Evolutionary conservation across 2,113 vertebrate species (phyloP).

Genomic region (Gobius niger): DNA sequence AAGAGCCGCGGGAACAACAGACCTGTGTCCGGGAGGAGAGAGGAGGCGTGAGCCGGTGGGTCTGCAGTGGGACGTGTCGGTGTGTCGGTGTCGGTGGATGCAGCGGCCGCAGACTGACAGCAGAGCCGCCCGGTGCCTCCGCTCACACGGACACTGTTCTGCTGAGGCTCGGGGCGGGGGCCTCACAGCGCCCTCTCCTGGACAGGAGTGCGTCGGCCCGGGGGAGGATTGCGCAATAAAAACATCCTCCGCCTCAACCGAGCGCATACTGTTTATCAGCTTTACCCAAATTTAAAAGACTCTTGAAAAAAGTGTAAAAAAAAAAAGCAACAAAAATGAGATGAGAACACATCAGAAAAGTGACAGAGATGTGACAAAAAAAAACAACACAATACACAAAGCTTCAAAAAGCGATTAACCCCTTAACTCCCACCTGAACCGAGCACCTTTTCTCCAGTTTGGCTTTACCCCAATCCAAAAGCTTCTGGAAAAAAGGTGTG

Average conservation of each 20-base stretch:
- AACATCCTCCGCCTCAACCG: neutral
- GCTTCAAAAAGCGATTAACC: no score
- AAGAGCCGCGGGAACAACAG: constrained; percentile 35
- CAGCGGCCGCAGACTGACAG: neutral
- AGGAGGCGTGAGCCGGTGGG: constrained; percentile 17
- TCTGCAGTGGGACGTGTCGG: neutral
- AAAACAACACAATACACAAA: no score
- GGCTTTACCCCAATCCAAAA: no score
- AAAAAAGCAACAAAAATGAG: no score
- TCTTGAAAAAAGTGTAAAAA: no score
- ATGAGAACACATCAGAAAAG: no score
- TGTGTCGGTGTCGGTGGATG: neutral
- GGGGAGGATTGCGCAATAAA: neutral
- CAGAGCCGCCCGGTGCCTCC: constrained; percentile 54
- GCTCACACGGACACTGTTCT: constrained; percentile 34
- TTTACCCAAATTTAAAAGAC: no score
- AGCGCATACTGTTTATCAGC: no score
- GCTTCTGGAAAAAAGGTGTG: no score
- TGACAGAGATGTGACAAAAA: no score
- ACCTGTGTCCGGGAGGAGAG: constrained; percentile 63
- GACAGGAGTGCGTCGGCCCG: neutral
- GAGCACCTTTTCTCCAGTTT: no score
- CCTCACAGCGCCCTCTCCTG: neutral
- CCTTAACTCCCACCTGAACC: no score
- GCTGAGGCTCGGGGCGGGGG: neutral